phyloP scores from a whole-genome alignment of 2,888 invertebrate species.

The Germaria angustata region DNA sequence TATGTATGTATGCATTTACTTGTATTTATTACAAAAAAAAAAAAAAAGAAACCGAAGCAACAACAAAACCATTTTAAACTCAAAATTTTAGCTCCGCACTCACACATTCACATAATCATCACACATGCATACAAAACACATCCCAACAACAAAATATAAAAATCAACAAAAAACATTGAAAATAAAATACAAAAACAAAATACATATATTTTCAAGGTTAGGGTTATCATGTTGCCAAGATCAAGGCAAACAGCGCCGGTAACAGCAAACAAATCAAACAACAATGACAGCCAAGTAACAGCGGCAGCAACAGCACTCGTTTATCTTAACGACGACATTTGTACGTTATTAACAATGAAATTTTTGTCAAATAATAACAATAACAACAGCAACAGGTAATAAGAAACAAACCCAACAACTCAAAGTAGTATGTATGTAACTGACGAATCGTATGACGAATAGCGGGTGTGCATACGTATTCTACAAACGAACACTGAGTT shows the following conservation, averaged over 20 bases:
- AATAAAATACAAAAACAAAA: slow-evolving; percentile 69
- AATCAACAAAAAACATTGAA: slow-evolving; percentile 41
- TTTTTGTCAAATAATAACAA: slow-evolving; percentile 44
- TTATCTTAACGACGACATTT: slow-evolving; percentile 5
- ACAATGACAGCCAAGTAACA: slow-evolving; percentile 16
- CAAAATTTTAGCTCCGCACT: slow-evolving; percentile 4
- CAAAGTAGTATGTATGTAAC: neutral
- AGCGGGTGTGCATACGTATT: slow-evolving; percentile 1
- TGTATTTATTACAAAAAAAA: no score
- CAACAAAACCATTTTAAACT: slow-evolving; percentile 6
- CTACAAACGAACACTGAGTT: neutral
- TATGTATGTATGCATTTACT: no score
- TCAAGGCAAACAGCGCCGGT: slow-evolving; percentile 72
- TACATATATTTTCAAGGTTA: slow-evolving; percentile 70
- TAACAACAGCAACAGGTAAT: slow-evolving; percentile 5
- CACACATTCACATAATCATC: neutral
- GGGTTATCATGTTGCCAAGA: slow-evolving; percentile 78
- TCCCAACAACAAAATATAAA: slow-evolving; percentile 29
- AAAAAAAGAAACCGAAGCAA: slow-evolving; percentile 9
- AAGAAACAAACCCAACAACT: neutral
- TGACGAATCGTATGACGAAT: slow-evolving; percentile 33
- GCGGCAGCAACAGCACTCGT: slow-evolving; percentile 18
- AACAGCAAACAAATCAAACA: slow-evolving; percentile 53
- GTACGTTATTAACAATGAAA: slow-evolving; percentile 56
- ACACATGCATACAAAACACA: slow-evolving; percentile 5